These are phyloP conservation scores for Zelostemma sp. DNA, from an alignment of 1,140 invertebrate species.

Conservation along the genomic window DNA sequence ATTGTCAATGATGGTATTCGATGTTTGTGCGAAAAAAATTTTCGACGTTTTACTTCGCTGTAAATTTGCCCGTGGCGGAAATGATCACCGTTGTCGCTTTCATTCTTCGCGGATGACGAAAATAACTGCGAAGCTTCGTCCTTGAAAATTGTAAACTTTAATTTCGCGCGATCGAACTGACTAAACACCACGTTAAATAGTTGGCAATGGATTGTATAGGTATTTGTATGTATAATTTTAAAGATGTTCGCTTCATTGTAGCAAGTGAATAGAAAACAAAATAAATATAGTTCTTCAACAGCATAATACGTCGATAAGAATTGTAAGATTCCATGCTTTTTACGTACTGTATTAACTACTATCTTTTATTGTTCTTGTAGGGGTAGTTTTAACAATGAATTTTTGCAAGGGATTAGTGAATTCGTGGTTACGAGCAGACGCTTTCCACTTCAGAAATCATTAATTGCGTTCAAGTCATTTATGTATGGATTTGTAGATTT, in stretches of 20 bases:
- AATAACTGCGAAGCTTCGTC: background rate
- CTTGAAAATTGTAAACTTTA: background rate
- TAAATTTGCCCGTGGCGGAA: background rate
- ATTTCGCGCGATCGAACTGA: background rate
- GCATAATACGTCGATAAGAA: background rate
- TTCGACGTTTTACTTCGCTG: background rate
- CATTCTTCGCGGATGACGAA: background rate
- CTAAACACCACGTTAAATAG: background rate
- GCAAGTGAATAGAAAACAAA: background rate
- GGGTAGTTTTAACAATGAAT: background rate
- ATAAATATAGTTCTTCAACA: constrained; percentile 4
- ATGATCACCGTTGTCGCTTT: background rate
- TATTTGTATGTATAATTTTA: constrained; percentile 4
- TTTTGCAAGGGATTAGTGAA: background rate
- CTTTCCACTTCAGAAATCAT: background rate
- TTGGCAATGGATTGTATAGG: constrained; percentile 8
- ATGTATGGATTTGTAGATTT: background rate
- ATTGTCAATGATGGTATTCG: background rate
- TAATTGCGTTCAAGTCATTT: no score
- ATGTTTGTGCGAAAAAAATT: background rate
- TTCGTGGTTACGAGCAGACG: background rate
- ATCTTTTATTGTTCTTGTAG: background rate
- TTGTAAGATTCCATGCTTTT: constrained; percentile 3
- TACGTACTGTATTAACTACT: background rate
- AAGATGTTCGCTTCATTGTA: background rate